Evolutionary conservation across 2,113 vertebrate genomes (phyloP).

Genomic region (Leucopsar rothschildi): DNA sequence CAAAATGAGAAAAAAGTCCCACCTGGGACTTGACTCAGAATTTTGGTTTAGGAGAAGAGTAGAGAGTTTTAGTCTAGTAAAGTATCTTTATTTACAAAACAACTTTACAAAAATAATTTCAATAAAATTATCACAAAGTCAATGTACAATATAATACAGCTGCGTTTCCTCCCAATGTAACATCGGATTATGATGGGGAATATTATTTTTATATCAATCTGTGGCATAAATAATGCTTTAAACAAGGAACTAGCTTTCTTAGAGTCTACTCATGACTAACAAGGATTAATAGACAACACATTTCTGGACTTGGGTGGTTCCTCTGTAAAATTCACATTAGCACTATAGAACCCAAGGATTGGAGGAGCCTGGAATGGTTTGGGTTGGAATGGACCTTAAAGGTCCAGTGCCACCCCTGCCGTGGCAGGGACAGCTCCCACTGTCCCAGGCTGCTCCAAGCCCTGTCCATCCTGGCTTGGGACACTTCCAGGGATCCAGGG

Average conservation of each 20-base stretch:
- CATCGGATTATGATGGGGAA: constrained; percentile 22
- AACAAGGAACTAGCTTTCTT: constrained; percentile 45
- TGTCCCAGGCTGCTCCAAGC: not conserved
- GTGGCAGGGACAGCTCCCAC: not conserved
- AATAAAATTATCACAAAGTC: constrained; percentile 76
- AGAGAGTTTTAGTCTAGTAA: constrained; percentile 41
- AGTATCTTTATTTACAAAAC: constrained; percentile 76
- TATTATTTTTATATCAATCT: constrained; percentile 53
- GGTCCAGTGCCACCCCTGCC: not conserved
- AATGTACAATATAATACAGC: constrained; percentile 78
- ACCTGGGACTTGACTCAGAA: not conserved
- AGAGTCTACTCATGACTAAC: constrained; percentile 32
- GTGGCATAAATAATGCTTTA: constrained; percentile 62
- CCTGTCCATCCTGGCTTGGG: rapidly evolving
- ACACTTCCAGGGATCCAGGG: not conserved
- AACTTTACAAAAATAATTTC: constrained; percentile 82
- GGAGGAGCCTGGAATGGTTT: not conserved
- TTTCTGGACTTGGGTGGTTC: constrained; percentile 7
- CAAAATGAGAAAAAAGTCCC: not conserved
- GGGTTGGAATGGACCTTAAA: not conserved
- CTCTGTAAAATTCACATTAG: constrained; percentile 8
- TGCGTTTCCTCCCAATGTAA: constrained; percentile 39
- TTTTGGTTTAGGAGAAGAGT: not conserved
- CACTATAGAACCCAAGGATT: not conserved
- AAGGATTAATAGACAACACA: not conserved